A percentile compares a stretch with the other conserved stretches of the same genome.
Conservation (phyloP, 2,113 vertebrate genomes). For the Hepsetus odoe region DNA sequence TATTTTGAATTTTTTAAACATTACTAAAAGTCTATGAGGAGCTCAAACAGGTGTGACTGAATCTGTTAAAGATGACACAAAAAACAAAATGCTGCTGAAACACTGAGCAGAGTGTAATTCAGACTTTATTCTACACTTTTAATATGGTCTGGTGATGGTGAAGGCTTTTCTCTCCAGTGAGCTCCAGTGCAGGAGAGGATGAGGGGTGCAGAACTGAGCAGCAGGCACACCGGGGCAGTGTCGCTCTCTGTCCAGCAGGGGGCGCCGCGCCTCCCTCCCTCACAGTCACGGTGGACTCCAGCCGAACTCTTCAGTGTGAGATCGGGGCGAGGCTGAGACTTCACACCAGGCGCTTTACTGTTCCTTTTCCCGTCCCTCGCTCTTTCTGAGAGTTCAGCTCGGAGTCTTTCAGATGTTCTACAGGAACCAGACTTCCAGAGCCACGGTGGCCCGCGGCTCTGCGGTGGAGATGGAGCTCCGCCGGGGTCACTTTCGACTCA, state of each 20-base stretch:
- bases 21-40: too few relatives aligned
- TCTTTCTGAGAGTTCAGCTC: background rate
- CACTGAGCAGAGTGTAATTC: too few relatives aligned
- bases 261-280: background rate
- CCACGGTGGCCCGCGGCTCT: conserved; percentile 35
- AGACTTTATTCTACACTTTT: too few relatives aligned
- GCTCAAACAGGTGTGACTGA: too few relatives aligned
- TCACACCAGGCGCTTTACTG: background rate
- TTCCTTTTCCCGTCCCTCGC: background rate
- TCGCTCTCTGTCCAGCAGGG: background rate
- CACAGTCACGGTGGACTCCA: background rate
- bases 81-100: too few relatives aligned
- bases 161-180: too few relatives aligned
- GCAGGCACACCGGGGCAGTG: too few relatives aligned
- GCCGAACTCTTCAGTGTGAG: too few relatives aligned
- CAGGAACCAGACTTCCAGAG: conserved; percentile 35
- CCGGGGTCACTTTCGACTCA: conserved; percentile 23
- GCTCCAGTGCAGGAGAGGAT: too few relatives aligned
- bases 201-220: too few relatives aligned
- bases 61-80: too few relatives aligned
- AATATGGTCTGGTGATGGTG: background rate
- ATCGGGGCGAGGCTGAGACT: background rate
- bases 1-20: too few relatives aligned
- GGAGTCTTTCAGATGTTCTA: conserved; percentile 11
- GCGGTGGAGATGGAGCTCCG: conserved; percentile 41